Evolutionary conservation across 2,797 vertebrate genomes (phyloP).

Genomic region (Sylvilagus floridanus): DNA sequence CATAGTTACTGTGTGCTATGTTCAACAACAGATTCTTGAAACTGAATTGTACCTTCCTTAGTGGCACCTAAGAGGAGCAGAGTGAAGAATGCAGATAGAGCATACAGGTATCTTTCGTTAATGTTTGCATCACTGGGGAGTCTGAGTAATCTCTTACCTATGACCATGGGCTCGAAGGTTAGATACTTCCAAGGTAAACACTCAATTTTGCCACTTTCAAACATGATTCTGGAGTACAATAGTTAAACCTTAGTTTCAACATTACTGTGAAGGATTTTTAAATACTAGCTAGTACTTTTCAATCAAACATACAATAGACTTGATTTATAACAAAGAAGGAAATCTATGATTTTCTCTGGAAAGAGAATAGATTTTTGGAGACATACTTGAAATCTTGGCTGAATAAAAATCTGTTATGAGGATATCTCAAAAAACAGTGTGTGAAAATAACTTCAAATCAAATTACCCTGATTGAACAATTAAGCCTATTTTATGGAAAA

Average conservation of each 20-base stretch:
- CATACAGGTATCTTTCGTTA: not conserved
- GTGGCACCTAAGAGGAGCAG: not conserved
- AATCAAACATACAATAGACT: slow-evolving; percentile 27
- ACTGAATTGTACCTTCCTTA: not conserved
- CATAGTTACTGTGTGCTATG: not conserved
- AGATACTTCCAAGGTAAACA: not conserved
- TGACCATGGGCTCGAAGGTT: not conserved
- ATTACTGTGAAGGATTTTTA: not conserved
- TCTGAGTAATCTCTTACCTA: not conserved
- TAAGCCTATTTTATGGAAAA: not conserved
- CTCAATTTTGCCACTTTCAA: not conserved
- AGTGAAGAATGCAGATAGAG: not conserved
- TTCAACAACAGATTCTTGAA: not conserved
- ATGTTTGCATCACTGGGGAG: not conserved
- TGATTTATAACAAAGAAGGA: not conserved
- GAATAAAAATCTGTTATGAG: not conserved
- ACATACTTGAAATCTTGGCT: not conserved
- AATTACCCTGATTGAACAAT: not conserved
- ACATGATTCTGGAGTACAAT: not conserved
- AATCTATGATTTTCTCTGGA: slow-evolving; percentile 21
- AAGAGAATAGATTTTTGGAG: not conserved
- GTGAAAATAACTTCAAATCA: not conserved
- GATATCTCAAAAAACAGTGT: not conserved
- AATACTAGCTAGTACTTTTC: not conserved
- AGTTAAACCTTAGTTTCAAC: not conserved